These are phyloP conservation scores for Hydra vulgaris DNA, from an alignment of 30 jellyfish, hydroid and myxozoan genomes.

Conservation along the genomic window DNA sequence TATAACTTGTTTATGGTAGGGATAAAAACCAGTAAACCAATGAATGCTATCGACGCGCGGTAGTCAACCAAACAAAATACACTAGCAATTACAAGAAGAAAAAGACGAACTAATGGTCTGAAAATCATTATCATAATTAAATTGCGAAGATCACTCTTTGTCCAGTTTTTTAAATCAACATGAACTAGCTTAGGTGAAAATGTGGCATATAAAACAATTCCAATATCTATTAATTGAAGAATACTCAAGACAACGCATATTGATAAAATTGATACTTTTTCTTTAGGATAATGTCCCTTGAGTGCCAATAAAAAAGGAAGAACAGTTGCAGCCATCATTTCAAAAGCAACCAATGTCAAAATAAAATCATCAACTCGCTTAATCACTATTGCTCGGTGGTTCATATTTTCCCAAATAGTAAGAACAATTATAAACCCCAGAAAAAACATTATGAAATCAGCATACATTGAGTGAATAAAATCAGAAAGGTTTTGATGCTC, in stretches of 20 bases:
- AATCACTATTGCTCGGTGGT: conserved; percentile 7
- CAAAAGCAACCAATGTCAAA: background rate
- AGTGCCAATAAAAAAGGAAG: conserved; percentile 16
- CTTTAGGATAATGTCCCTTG: conserved; percentile 20
- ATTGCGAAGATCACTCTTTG: background rate
- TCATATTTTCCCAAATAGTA: conserved; percentile 15
- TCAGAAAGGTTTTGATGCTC: background rate
- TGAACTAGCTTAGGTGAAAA: conserved; percentile 12
- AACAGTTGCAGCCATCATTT: conserved; percentile 9
- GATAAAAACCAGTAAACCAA: conserved; percentile 4
- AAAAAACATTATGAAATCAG: conserved; percentile 17
- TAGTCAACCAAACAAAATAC: conserved; percentile 1
- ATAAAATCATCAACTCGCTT: conserved; percentile 18
- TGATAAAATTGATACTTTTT: background rate
- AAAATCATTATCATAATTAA: background rate
- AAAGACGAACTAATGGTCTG: background rate
- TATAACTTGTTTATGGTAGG: conserved; percentile 4
- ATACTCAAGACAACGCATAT: conserved; percentile 1
- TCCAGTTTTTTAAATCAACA: conserved; percentile 9
- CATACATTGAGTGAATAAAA: background rate
- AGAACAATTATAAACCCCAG: conserved; percentile 16
- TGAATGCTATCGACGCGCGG: conserved; percentile 1
- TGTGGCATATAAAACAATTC: background rate
- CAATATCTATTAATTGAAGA: background rate
- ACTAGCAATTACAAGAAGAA: conserved; percentile 9